Base-by-base conservation (phyloP, 2,113 vertebrate genomes). In the Eclectus roratus region DNA sequence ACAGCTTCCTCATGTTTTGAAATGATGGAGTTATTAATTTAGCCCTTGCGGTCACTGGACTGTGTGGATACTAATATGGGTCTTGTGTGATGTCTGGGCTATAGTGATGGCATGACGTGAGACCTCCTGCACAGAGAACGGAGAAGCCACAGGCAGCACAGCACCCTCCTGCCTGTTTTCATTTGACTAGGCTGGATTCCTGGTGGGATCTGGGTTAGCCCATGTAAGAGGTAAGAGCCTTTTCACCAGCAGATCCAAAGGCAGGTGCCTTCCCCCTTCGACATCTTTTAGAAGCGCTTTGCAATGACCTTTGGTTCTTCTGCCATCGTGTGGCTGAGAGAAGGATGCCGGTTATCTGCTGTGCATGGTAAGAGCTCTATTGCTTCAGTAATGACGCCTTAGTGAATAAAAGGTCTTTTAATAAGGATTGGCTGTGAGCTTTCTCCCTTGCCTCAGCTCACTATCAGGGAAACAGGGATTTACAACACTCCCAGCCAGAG, bases 251-350 rank as follows among this genome's bases (percentile, higher is more conserved):
- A 25, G 25, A 29, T 8, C 31, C 60, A 53, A 12, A n/a, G 44
- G 4, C 64, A 37, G 46, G 9, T 12, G 28, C n/a, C 21, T 71
- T 28, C 5, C 31, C 31, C 9, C 7, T 9, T 24, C 52, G 60
- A 52, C 33, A 23, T 46, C 2, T 60, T 79, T 50, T 39, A 3
- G 11, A 44, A 9, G 46, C 0, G 1, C 24, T 49, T 49, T n/a
- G 78, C 73, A 3, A 9, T 31, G 86, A 6, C 61, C n/a, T 76
- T 93, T 91, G 92, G 33, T 61, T 91, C 81, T 91, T 28, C 87
- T 82, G 96, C 95, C 95, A 96, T 60, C 87, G 39, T 91, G 95
- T 93, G 95, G 93, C 72, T 84, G 83, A 49, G 19, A 4, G 44
- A 50, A 80, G 64, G 60, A 69, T 18, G 69, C 87, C 41, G 84